Evolutionary conservation across 1,140 invertebrate genomes (phyloP), one percentile per base, ranked within the genome.

Genomic region (Limonius californicus): DNA sequence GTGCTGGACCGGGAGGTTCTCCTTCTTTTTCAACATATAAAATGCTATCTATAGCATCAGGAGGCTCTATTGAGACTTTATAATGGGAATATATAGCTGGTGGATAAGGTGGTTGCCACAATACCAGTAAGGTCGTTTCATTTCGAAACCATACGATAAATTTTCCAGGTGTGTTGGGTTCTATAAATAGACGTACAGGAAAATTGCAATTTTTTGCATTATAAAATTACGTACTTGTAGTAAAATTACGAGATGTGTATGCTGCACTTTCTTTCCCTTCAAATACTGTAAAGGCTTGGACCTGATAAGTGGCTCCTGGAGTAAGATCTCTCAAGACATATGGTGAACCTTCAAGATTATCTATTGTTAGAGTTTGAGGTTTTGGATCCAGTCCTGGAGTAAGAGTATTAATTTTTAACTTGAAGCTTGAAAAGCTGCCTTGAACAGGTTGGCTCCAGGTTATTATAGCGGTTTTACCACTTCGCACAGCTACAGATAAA

Each of bases 121-220:
- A 79, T 47, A 96, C 94, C 64, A 97, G 82, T 59, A 97, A 81
- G 18, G 94, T 97, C 8, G 94, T 97, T 81, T 96, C 93, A 78
- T 96, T 97, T 43, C 94, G 83, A 78, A 95, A 97, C 93, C 93
- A 97, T 21, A 97, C 94, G 67, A 97, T 96, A 77, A 97, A 97
- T 77, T 95, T 91, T 54, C 94, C 94, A n/a, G 93, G 93, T 43
- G 92, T 94, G 77, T 95, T 95, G 4, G 94, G 94, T 76, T 93
- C 91, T 94, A 45, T n/a, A 67, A 69, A 27, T 18, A 11, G 42
- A 84, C 87, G 86, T 78, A 94, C 92, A n/a, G n/a, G n/a, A n/a
- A n/a, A n/a, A n/a, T n/a, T n/a, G n/a, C n/a, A n/a, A n/a, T n/a
- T n/a, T n/a, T n/a, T n/a, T n/a, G n/a, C n/a, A n/a, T 93, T n/a